Base-by-base conservation (phyloP, 1,140 invertebrate genomes). In the Drosophila arawakana region DNA sequence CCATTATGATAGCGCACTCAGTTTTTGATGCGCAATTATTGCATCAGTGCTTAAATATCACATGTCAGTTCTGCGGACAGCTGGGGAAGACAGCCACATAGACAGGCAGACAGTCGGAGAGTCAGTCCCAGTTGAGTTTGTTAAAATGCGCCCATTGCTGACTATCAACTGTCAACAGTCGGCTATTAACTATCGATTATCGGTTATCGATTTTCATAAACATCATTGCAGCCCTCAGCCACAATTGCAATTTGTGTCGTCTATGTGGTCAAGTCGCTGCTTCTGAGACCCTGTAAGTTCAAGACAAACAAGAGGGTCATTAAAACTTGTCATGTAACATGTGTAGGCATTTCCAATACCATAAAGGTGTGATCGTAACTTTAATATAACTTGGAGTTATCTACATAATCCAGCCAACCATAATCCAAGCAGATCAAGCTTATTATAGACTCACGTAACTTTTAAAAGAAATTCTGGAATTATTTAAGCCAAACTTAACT, bases 41-140 rank as follows among this genome's bases (percentile, higher is more conserved):
- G 43, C 76, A 69, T 82, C 80, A 79, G 15, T 2, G 49, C 50
- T 63, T 69, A 76, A 82, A 82, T 82, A 82, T 73, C 76, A 83
- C 67, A 72, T 79, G 80, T 62, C 80, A 72, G 39, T 44, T 41
- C 10, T 30, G 47, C 58, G 41, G 62, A 76, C 73, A 68, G 61
- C 37, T 39, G 52, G 13, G 34, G 18, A 21, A 21, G 18, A 21
- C 18, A 21, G 18, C 18, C 18, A 21, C 18, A 21, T 2, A 21
- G 18, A 21, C 59, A n/a, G 41, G 34, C 54, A 37, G 60, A 39
- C 60, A 5, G 25, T 30, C 25, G 25, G 25, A 30, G 25, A 30
- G 25, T 30, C 25, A 6, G 25, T 5, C 25, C 25, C 25, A 74
- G 57, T 52, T 67, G 11, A 58, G 9, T 3, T 43, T 10, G 37